Conservation (phyloP, 2,888 invertebrate genomes). For the Phytoseiulus persimilis region DNA sequence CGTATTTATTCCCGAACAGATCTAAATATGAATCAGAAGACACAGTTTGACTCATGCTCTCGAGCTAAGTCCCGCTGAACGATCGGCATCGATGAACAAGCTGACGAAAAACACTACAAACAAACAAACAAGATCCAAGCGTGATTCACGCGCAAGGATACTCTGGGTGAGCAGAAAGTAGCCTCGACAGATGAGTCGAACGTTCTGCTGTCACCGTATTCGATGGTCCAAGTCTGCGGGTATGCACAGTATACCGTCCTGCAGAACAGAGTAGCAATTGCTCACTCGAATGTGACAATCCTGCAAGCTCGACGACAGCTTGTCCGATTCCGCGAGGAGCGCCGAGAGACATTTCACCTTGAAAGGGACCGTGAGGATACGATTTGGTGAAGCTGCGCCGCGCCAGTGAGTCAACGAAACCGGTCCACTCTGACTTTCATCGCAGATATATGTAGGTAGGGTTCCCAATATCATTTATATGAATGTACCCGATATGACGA, state of each 20-base stretch:
- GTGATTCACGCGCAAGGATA: not conserved
- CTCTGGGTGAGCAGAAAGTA: not conserved
- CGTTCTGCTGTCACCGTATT: constrained; percentile 22
- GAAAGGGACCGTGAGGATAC: not conserved
- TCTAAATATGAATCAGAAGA: too few relatives aligned
- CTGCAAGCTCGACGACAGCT: constrained; percentile 55
- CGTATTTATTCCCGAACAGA: too few relatives aligned
- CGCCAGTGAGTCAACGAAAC: too few relatives aligned
- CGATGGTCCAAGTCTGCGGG: constrained; percentile 74
- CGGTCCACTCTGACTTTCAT: too few relatives aligned
- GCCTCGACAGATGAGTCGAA: not conserved
- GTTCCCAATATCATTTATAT: too few relatives aligned
- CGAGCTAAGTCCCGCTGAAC: too few relatives aligned
- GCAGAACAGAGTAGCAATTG: constrained; percentile 80
- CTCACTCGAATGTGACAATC: constrained; percentile 69
- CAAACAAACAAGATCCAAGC: too few relatives aligned
- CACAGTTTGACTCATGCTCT: too few relatives aligned
- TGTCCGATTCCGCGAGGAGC: constrained; percentile 55
- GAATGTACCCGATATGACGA: too few relatives aligned
- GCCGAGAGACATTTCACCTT: constrained; percentile 13
- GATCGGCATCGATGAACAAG: too few relatives aligned
- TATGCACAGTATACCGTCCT: constrained; percentile 80
- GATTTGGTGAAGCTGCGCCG: not conserved
- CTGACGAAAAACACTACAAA: too few relatives aligned
- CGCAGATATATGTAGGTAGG: too few relatives aligned